Percentiles rank a stretch among this genome's conserved stretches.
Conservation (phyloP, 1,140 invertebrate species). For the Aleiodes sp. region DNA sequence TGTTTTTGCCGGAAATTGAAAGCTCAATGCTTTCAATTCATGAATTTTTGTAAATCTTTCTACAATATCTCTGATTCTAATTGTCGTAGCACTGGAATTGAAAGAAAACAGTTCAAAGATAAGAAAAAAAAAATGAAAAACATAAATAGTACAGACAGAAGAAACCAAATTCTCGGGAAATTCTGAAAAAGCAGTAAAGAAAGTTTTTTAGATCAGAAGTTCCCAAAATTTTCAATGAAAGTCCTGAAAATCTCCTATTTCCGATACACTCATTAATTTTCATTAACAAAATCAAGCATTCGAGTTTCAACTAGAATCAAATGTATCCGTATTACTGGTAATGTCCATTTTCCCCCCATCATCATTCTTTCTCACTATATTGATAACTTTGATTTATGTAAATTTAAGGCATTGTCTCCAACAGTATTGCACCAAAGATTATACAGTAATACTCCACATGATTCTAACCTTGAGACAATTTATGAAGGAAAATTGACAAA, state of each 20-base stretch:
- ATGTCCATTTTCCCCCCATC: too few species aligned
- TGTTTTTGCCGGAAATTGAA: too few species aligned
- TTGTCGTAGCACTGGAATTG: too few species aligned
- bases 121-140: neutral
- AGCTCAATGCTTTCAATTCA: too few species aligned
- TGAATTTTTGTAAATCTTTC: too few species aligned
- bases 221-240: neutral
- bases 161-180: neutral
- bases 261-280: neutral
- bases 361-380: neutral
- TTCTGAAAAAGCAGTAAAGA: too few species aligned
- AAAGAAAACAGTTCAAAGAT: neutral
- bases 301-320: too few species aligned
- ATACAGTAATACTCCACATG: neutral
- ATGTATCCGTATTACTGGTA: too few species aligned
- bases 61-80: too few species aligned
- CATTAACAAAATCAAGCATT: too few species aligned
- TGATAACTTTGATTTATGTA: neutral
- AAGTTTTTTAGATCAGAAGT: too few species aligned
- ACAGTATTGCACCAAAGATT: neutral
- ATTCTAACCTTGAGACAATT: slow-evolving; percentile 47
- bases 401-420: neutral
- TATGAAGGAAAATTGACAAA: slow-evolving; percentile 74
- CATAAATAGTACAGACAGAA: too few species aligned
- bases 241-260: neutral